Evolutionary conservation across 1,140 invertebrate species (phyloP).

Genomic region (Drosophila setifemur): DNA sequence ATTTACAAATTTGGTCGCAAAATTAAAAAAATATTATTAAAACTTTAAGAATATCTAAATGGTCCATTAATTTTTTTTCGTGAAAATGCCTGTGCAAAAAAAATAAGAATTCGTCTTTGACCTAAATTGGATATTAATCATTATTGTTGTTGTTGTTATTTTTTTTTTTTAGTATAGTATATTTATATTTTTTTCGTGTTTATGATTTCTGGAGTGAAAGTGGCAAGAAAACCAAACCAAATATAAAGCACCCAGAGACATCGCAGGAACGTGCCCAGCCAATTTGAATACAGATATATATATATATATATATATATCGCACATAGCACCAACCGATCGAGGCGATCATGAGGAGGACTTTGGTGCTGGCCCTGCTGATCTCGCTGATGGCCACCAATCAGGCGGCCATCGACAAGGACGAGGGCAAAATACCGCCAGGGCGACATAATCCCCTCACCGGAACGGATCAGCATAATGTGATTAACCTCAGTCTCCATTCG

Average conservation of each 20-base stretch:
- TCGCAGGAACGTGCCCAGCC: constrained; percentile 54
- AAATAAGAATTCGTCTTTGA: constrained; percentile 30
- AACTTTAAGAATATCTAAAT: constrained; percentile 5
- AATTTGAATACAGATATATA: constrained; percentile 46
- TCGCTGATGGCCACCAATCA: constrained; percentile 16
- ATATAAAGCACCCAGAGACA: background rate
- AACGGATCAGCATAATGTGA: constrained; percentile 60
- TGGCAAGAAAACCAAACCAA: constrained; percentile 34
- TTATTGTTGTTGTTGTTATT: constrained; percentile 29
- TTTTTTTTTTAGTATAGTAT: too few species aligned
- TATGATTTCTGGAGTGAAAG: constrained; percentile 57
- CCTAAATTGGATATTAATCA: constrained; percentile 40
- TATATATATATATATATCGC: constrained; percentile 22
- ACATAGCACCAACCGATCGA: background rate
- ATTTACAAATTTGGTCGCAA: constrained; percentile 5
- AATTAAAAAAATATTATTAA: constrained; percentile 11
- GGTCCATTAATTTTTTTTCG: constrained; percentile 24
- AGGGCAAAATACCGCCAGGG: constrained; percentile 33
- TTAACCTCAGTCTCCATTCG: constrained; percentile 57
- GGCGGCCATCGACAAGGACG: constrained; percentile 65
- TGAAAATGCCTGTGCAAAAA: constrained; percentile 52
- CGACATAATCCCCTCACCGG: constrained; percentile 6
- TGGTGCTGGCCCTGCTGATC: constrained; percentile 27
- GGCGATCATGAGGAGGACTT: constrained; percentile 17
- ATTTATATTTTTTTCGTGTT: constrained; percentile 55